Percentiles rank a stretch among this genome's conserved stretches.
Evolutionary conservation across 2,797 vertebrate genomes (phyloP).

Genomic region (Synaphobranchus kaupii): DNA sequence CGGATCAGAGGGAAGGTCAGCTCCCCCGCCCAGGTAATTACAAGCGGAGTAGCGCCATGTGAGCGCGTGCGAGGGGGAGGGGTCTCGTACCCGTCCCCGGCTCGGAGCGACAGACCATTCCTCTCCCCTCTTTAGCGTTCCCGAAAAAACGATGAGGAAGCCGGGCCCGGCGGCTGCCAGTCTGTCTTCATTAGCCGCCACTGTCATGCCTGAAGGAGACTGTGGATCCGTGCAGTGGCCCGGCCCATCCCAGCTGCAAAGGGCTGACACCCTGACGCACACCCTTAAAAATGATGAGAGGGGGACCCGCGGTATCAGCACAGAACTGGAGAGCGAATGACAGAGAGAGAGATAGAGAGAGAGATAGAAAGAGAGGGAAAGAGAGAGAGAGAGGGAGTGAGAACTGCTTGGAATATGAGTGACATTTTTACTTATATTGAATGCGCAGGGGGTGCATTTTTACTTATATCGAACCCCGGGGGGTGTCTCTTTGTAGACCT

Average conservation of each 20-base stretch:
- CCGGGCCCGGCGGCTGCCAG: constrained; percentile 38
- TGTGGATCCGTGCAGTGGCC: neutral
- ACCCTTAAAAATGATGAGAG: neutral
- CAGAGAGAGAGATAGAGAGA: too few relatives aligned
- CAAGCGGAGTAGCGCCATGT: constrained; percentile 12
- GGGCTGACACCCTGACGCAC: constrained; percentile 31
- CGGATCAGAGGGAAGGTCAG: neutral
- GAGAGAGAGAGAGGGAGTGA: neutral
- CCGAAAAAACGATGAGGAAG: constrained; percentile 34
- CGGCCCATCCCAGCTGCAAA: neutral
- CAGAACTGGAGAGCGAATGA: neutral
- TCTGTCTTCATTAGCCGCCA: constrained; percentile 48
- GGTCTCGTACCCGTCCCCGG: too few relatives aligned
- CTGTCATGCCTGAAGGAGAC: constrained; percentile 43
- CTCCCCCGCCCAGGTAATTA: constrained; percentile 37
- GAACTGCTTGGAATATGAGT: neutral
- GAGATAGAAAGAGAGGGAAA: too few relatives aligned
- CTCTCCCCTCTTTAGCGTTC: constrained; percentile 39
- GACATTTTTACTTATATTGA: neutral
- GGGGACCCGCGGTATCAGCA: neutral
- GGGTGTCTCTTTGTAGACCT: constrained; percentile 51
- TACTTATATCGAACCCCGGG: too few relatives aligned
- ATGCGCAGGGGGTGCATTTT: too few relatives aligned
- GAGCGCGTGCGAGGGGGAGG: neutral
- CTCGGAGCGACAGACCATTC: constrained; percentile 45